Evolutionary conservation across 2,797 vertebrate genomes (phyloP).

Genomic region (Eospalax fontanierii): DNA sequence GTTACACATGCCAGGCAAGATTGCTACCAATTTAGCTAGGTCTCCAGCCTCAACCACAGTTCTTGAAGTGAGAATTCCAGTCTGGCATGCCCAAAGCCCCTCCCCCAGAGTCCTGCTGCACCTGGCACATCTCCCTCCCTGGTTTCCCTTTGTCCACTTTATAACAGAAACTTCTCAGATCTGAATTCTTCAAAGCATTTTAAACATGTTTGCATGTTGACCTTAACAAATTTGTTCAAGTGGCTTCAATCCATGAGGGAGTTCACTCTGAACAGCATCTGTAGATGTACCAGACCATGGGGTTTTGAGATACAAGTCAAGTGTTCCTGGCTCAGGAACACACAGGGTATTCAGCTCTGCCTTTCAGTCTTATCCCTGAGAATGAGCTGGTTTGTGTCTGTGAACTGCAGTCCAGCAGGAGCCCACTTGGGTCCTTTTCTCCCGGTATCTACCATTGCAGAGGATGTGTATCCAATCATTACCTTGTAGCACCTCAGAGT

Average conservation of each 20-base stretch:
- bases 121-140: neutral
- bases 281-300: neutral
- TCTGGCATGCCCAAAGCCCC: neutral
- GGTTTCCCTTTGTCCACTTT: neutral
- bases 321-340: neutral
- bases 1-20: neutral
- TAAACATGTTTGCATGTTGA: conserved; percentile 19
- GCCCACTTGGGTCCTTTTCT: neutral
- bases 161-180: conserved; percentile 54
- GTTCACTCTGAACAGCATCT: conserved; percentile 39
- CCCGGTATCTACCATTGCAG: fast-evolving
- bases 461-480: neutral
- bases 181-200: conserved; percentile 64
- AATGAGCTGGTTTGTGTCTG: neutral
- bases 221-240: conserved; percentile 30
- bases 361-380: conserved; percentile 18
- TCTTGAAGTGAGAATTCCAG: neutral
- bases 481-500: no score
- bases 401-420: neutral
- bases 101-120: neutral
- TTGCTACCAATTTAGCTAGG: neutral
- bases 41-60: neutral
- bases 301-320: conserved; percentile 14
- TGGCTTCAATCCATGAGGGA: conserved; percentile 42
- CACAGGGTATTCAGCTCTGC: neutral